Base-by-base conservation (phyloP, 2,888 invertebrate species). In the Cotesia congregata region DNA sequence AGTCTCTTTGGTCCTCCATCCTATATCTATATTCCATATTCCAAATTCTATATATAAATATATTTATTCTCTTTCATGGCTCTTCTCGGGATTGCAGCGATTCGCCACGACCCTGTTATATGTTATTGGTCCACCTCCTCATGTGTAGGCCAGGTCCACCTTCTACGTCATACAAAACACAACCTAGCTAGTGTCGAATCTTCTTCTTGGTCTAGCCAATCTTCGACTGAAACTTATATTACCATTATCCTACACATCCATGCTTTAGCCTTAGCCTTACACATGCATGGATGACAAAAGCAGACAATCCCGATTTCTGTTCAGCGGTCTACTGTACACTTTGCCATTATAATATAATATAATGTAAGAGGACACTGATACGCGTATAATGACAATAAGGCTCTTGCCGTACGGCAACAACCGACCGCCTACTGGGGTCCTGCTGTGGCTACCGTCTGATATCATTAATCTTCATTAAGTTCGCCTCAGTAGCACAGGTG, bases 381-480 rank as follows among this genome's bases (percentile, higher is more conserved):
- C 76, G 79, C 81, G 77, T 79, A 80, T 80, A 80, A 80, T 81
- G 80, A 80, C 77, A 78, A 72, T 59, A 72, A 69, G 75, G 72
- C 72, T 74, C 67, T 74, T 60, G 68, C 67, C n/a, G 39, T 30
- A 67, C 15, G 50, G 62, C 15, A 74, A 50, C 60, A 64, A 61
- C 9, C 50, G 39, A 39, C 67, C 64, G 50, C 41, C 64, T 40
- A 64, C 40, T 72, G 69, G 20, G 70, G n/a, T 70, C 6, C 38
- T 30, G 30, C 17, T 30, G 20, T 6, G 41, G 62, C 67, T 62
- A 69, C 64, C 40, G 64, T 50, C 72, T 78, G 74, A 71, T 72
- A 76, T 79, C 79, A 79, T 79, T 75, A 79, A 79, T 79, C 79
- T 79, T 79, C 78, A 78, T 79, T 76, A 78, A 75, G 74, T 60